Base-by-base conservation (phyloP, 2,888 invertebrate genomes). In the Flabesymbios commensalis region DNA sequence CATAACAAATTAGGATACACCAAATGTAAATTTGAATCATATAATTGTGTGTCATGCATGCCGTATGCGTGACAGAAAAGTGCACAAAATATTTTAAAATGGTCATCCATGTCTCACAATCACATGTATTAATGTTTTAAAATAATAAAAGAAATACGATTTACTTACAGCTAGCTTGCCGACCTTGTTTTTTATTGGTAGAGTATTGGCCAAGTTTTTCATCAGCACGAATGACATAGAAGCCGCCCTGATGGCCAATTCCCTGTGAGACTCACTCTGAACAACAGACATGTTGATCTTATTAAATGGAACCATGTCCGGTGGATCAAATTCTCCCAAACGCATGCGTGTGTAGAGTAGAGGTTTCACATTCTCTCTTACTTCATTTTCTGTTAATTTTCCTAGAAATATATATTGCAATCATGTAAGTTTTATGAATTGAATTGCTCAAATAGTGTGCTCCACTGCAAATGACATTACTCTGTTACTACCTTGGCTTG, bases 161-260 rank as follows among this genome's bases (percentile, higher is more conserved):
- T n/a, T n/a, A 69, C 71, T 58, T 62, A 71, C 71, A 1, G 72
- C 69, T 5, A 72, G 24, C 22, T 47, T 62, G 2, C 63, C 52
- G n/a, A 64, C 49, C 17, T 45, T 56, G 29, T 47, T 3, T 26
- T 60, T 61, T 14, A 77, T 43, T n/a, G 68, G 68, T 19, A 68
- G 59, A 1, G 63, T 19, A 2, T 43, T 43, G 22, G 69, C 41
- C 17, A 59, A 53, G 47, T 77, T 75, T 59, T 78, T 78, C 52
- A 78, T 64, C 57, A 78, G 59, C 2, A 78, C 77, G 62, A 77
- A 74, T n/a, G 74, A 69, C 61, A 74, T 74, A 63, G 70, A 68
- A 28, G 78, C 78, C 14, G 77, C 75, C 39, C 70, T 61, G 1
- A 75, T 24, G 4, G 75, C 68, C 17, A 74, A 66, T 17, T 66